Base-by-base conservation (phyloP, 2,797 vertebrate species). In the Silurus aristotelis region DNA sequence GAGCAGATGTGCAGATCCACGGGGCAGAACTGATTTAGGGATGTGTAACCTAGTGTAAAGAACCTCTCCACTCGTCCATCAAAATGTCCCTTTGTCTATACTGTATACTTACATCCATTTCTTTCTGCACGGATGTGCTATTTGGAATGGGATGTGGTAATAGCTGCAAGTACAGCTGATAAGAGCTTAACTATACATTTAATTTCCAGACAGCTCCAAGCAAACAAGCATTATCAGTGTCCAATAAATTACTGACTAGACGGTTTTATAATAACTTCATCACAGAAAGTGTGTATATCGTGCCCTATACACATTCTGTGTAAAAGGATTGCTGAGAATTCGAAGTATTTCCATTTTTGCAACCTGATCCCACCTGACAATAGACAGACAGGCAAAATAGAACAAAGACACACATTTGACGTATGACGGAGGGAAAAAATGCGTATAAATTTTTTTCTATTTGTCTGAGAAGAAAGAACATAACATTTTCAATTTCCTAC, bases 391-490 rank as follows among this genome's bases (percentile, higher is more conserved):
- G 14, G 12, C 22, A 17, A 10, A 19, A 19, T 38, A 2, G 38
- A 48, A 7, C 46, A 4, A 38, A 80, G 77, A 80, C 2, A 6
- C 14, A n/a, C 68, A 75, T 25, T 17, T 58, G 61, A 76, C 19
- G 88, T 81, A 73, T 92, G 92, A 94, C 91, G 43, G 6, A 38
- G 75, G 85, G 60, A n/a, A 66, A 68, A 79, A 80, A 52, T 19
- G 17, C 13, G 0, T 22, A 61, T 78, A 61, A 1, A 43, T 61
- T 78, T 61, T n/a, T 78, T 27, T 6, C 2, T 48, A 64, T 84
- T 83, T 81, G 84, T 85, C 60, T 87, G 79, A 86, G 86, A 89
- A 91, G 92, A 56, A 27, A 20, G 2, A 80, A 19, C 48, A 48
- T 17, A 63, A 80, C 52, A 56, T 76, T 86, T 86, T 22, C 70